Evolutionary conservation across 2,888 invertebrate genomes (phyloP).

Genomic region (Heliconius erato): DNA sequence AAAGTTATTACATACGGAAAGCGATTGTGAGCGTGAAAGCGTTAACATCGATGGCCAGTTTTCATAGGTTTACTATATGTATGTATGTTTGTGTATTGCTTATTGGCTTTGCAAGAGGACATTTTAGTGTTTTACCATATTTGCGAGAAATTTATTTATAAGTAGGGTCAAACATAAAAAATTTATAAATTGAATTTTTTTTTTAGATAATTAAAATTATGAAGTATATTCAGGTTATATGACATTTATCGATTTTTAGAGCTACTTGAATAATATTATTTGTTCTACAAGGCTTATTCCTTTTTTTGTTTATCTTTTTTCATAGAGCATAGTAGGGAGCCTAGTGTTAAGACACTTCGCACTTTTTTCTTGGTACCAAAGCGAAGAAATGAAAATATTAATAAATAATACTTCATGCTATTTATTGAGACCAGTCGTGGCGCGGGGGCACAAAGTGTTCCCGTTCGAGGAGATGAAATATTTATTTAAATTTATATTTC

Average conservation of each 20-base stretch:
- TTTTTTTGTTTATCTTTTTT: no score
- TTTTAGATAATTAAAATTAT: neutral
- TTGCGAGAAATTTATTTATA: neutral
- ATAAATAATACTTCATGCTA: no score
- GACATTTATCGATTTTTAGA: no score
- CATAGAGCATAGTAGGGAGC: no score
- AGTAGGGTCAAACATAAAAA: neutral
- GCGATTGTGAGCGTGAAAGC: constrained; percentile 26
- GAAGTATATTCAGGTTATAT: neutral
- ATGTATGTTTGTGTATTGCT: neutral
- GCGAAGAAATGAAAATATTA: no score
- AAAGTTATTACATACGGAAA: constrained; percentile 30
- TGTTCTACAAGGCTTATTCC: neutral
- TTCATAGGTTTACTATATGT: constrained; percentile 9
- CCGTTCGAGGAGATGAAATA: no score
- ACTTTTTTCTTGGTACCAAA: no score
- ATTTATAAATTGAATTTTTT: no score
- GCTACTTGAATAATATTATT: neutral
- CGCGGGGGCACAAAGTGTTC: no score
- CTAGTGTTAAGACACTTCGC: no score
- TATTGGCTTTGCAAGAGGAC: neutral
- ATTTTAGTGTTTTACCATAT: constrained; percentile 23
- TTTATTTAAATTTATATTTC: no score
- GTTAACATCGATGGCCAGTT: constrained; percentile 24
- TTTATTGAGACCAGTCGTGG: no score